These are phyloP conservation scores for Electrona antarctica DNA, from an alignment of 2,113 vertebrate genomes.

Conservation along the genomic window DNA sequence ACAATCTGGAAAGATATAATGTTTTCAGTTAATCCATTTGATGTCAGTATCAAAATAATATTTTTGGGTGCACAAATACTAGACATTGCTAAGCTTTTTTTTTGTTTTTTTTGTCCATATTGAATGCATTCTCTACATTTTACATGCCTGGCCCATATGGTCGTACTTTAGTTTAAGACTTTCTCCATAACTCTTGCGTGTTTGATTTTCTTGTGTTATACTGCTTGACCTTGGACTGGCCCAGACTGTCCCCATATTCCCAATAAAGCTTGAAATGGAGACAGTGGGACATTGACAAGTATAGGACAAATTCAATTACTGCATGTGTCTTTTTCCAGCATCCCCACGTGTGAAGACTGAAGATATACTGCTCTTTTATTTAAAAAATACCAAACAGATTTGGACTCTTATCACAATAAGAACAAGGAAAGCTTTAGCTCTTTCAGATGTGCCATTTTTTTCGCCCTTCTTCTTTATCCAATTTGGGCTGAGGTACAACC, in stretches of 20 bases:
- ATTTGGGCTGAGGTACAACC: slow-evolving; percentile 13
- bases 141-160: slow-evolving; percentile 40
- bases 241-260: slow-evolving; percentile 29
- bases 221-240: slow-evolving; percentile 36
- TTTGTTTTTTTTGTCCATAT: slow-evolving; percentile 18
- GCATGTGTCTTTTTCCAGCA: background rate
- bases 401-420: background rate
- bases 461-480: slow-evolving; percentile 1
- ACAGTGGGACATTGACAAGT: slow-evolving; percentile 37
- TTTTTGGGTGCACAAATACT: slow-evolving; percentile 20
- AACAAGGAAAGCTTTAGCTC: background rate
- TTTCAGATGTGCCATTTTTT: background rate
- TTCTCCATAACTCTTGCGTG: slow-evolving; percentile 25
- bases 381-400: too few species aligned
- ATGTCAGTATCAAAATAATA: slow-evolving; percentile 18
- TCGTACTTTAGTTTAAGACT: slow-evolving; percentile 38
- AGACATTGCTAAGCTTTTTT: slow-evolving; percentile 1
- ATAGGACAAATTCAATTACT: slow-evolving; percentile 2
- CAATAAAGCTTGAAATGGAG: slow-evolving; percentile 35
- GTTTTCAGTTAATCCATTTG: background rate
- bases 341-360: too few species aligned
- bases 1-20: slow-evolving; percentile 19
- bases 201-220: slow-evolving; percentile 37
- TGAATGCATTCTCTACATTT: slow-evolving; percentile 32
- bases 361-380: too few species aligned